Evolutionary conservation across 35 echinoderm and acorn worm species (phyloP), one percentile per base, ranked within the genome.

Genomic region (Chiridota heheva): DNA sequence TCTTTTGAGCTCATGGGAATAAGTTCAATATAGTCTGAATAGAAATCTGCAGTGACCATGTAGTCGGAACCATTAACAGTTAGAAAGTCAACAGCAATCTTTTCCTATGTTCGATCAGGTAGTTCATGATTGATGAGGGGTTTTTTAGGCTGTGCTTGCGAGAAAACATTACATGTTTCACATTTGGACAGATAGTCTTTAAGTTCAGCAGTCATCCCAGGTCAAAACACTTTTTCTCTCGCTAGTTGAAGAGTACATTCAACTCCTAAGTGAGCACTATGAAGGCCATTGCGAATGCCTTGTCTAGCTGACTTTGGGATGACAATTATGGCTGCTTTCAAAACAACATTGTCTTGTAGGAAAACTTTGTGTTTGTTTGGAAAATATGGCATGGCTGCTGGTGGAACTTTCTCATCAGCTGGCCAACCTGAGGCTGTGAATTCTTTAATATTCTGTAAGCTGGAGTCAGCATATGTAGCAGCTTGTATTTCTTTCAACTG

Each of bases 21-120:
- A 33, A 81, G 36, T 67, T 81, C 58, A 63, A 63, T 65, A 67
- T 64, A 87, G 49, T 80, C 70, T 0, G 33, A 81, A 55, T 68
- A 82, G 34, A 51, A 88, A 35, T 88, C 86, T 7, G 82, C 86
- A 30, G 49, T 88, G 36, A 73, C 77, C 30, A 88, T 80, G 41
- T 82, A 82, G 37, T 73, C 31, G 24, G 47, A 37, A 42, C 86
- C 77, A 72, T 88, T 29, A 16, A 71, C 41, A 27, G 30, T 45
- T 25, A 88, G 46, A 18, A 82, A 58, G 32, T 88, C 77, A 13
- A 69, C 69, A 69, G 63, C 47, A 22, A 73, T 67, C 51, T 64
- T 88, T 46, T 72, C 66, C 77, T 68, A 88, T 18, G 86, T 76
- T 8, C 64, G 8, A 60, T 81, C 77, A 71, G 86, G 86, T 44